These are phyloP conservation scores for Drosophila tani DNA, from an alignment of 1,140 invertebrate species.

Conservation along the genomic window DNA sequence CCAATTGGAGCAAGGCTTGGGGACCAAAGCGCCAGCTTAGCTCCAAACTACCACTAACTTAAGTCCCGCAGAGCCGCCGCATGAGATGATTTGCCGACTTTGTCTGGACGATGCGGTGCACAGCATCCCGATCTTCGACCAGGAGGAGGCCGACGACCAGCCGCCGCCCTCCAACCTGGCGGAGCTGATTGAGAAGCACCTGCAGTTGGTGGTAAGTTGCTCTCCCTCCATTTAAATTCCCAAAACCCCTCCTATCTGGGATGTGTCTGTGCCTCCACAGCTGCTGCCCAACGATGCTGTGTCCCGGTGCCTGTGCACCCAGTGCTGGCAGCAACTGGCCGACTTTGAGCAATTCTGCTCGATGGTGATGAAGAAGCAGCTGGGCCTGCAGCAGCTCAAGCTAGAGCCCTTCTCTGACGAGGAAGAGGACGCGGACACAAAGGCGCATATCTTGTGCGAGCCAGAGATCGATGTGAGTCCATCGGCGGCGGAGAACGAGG, in stretches of 20 bases:
- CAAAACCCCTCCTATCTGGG: too few relatives aligned
- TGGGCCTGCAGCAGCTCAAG: constrained; percentile 38
- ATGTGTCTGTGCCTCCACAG: constrained; percentile 4
- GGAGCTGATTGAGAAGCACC: constrained; percentile 44
- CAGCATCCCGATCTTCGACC: constrained; percentile 41
- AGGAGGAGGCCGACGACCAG: constrained; percentile 5
- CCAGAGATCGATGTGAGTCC: constrained; percentile 52
- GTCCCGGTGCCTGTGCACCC: constrained; percentile 41
- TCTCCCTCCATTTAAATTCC: neutral
- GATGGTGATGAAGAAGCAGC: constrained; percentile 53
- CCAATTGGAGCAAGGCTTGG: neutral
- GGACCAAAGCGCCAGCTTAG: neutral
- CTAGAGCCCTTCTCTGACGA: constrained; percentile 36
- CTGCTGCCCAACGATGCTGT: constrained; percentile 31
- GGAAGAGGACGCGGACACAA: constrained; percentile 30
- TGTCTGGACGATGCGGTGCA: constrained; percentile 50
- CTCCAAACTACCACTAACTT: neutral
- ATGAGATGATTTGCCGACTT: constrained; percentile 49
- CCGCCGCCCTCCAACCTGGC: constrained; percentile 35
- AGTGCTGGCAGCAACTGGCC: constrained; percentile 48
- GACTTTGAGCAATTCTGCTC: constrained; percentile 49
- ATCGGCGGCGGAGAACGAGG: constrained; percentile 11
- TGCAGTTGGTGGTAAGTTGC: constrained; percentile 36
- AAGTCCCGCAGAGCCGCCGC: neutral
- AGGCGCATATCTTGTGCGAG: constrained; percentile 42